Evolutionary conservation across 2,113 vertebrate species (phyloP), one percentile per base, ranked within the genome.

Genomic region (Cyanoramphus novaezelandiae): DNA sequence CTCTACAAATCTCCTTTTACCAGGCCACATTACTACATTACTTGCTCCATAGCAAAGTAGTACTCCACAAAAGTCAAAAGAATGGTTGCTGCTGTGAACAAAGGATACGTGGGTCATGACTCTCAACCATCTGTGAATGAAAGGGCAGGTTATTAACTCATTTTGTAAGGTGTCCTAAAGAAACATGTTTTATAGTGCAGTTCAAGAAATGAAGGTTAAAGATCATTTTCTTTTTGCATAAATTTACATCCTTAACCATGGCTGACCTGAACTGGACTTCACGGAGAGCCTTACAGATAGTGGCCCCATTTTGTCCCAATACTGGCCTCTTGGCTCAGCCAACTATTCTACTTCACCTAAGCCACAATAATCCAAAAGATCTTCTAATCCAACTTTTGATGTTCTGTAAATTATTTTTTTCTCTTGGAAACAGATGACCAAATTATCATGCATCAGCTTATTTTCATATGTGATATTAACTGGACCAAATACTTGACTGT

Each of bases 1-100:
- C 41, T 67, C 29, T 44, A 20, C 10, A 75, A 29, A 67, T 44
- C 27, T 75, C 41, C 9, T 74, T 2, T 3, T 50, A 59, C 4
- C 7, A 67, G 60, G 24, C 9, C 37, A 47, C 21, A 24, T 23
- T 35, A 23, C 9, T 33, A n/a, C 5, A 19, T 23, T 47, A 35
- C 31, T 75, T 62, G 10, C 5, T 79, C 25, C 17, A 17, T 9
- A 17, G 8, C 9, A 57, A 60, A 85, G 15, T 2, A 64, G 18
- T 33, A 59, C 7, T 60, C 33, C 33, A 43, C 37, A 63, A 47
- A 60, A 17, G 29, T 76, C 14, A 60, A 50, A 90, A 41, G 10
- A 59, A 5, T 2, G 0, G 25, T 50, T 90, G 23, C 19, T 82
- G 17, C 17, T 0, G 0, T 24, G 17, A 0, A 1, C 31, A 57